Evolutionary conservation across 1,140 invertebrate species (phyloP), one percentile per base, ranked within the genome.

Genomic region (Drosophila lowei): DNA sequence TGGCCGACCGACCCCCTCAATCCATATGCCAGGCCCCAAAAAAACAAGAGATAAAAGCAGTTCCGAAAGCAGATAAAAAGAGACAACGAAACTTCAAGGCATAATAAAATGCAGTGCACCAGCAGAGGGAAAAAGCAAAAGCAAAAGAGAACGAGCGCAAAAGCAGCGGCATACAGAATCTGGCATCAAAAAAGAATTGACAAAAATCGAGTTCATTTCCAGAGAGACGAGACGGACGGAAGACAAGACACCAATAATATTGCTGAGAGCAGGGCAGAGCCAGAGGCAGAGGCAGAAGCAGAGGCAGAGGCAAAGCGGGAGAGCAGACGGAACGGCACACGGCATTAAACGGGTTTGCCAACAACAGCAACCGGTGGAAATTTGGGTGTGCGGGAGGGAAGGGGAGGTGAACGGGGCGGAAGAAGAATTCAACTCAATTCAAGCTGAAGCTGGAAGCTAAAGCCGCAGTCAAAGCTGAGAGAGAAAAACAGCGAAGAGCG

Each of bases 141-240:
- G 30, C 18, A 68, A 47, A 41, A 53, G 50, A 52, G 57, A 72
- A 61, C 60, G 50, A 41, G 53, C 49, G 71, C 71, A 79, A 75
- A 66, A 56, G 72, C 60, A 34, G 67, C 56, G 41, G 72, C 71
- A 80, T 18, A 72, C 62, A 85, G 72, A 83, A 83, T 77, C 63
- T 54, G 67, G 70, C 64, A 59, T 52, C 54, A 72, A 79, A 80
- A 79, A 81, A 85, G 73, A 85, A 85, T 81, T 88, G 73, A 85
- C 81, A 85, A 85, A 38, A 85, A 85, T 81, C 86, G 81, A 86
- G 81, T 85, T 85, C 81, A 85, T 57, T 61, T 61, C 42, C 55
- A 63, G 42, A 49, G 53, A 60, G 61, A 43, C 43, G 62, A 50
- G 67, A 55, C 18, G 18, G 18, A 18, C 49, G 23, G 52, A 34